Conservation (phyloP, 1,140 invertebrate species). For the Anastrepha obliqua region DNA sequence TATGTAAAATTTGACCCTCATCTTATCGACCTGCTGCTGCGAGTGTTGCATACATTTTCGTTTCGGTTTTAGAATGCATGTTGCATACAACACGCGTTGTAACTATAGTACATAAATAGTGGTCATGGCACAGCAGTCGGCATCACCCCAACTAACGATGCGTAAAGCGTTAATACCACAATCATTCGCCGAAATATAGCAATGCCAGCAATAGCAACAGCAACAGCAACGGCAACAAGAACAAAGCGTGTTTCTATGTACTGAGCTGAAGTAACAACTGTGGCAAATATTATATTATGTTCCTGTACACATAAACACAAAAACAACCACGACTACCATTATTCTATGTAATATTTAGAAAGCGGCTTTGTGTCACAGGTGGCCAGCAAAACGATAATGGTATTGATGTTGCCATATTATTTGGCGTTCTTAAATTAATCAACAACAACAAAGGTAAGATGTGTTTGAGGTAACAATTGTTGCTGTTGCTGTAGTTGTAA, state of each 20-base stretch:
- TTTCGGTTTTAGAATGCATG: neutral
- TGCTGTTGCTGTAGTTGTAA: neutral
- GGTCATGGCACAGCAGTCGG: neutral
- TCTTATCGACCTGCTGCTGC: conserved; percentile 7
- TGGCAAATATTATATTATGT: conserved; percentile 51
- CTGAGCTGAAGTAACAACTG: conserved; percentile 23
- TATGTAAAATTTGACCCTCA: conserved; percentile 30
- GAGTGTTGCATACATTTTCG: neutral
- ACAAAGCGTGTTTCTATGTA: neutral
- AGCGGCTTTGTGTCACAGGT: neutral
- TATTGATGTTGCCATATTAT: neutral
- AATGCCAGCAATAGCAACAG: neutral
- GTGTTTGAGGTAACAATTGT: neutral
- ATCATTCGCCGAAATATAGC: conserved; percentile 7
- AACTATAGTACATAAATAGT: neutral
- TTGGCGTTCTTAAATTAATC: neutral
- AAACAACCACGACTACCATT: neutral
- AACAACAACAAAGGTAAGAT: neutral
- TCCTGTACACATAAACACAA: neutral
- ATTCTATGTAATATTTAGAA: neutral
- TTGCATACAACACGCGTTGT: neutral
- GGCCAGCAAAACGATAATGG: neutral
- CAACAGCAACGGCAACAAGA: neutral
- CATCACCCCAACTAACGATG: conserved; percentile 31
- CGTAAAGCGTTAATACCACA: conserved; percentile 38